Percentiles rank a stretch among this genome's conserved stretches.
Evolutionary conservation across 2,797 vertebrate species (phyloP).

Genomic region (Pachyuromys duprasi): DNA sequence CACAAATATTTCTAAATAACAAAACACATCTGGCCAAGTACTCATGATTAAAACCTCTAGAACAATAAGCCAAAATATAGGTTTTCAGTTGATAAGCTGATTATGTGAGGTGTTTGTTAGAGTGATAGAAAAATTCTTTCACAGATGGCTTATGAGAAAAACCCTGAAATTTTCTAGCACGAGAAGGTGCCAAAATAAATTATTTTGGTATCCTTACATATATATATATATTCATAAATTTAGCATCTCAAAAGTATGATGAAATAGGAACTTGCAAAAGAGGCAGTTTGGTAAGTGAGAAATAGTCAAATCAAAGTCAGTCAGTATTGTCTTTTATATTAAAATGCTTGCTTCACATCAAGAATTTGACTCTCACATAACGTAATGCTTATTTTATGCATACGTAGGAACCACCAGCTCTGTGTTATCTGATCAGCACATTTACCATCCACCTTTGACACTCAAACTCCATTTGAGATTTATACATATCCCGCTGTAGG

Average conservation of each 20-base stretch:
- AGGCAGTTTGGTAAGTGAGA: constrained; percentile 6
- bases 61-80: neutral
- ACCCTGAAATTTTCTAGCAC: neutral
- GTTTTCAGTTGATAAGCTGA: neutral
- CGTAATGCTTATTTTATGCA: neutral
- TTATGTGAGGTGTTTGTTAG: neutral
- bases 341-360: constrained; percentile 31
- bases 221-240: neutral
- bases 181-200: constrained; percentile 42
- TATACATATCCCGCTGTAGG: neutral
- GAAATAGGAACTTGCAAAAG: constrained; percentile 13
- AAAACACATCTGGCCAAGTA: neutral
- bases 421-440: neutral
- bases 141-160: neutral
- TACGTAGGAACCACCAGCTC: neutral
- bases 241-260: neutral
- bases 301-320: constrained; percentile 26
- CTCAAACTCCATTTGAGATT: neutral
- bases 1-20: neutral
- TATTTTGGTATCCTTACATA: constrained; percentile 26
- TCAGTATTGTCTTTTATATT: constrained; percentile 1
- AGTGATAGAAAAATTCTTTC: neutral
- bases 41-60: neutral
- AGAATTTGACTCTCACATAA: neutral
- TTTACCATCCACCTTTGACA: neutral